These are phyloP conservation scores for Phaethornis superciliosus DNA, from an alignment of 2,113 vertebrate genomes.

Conservation along the genomic window DNA sequence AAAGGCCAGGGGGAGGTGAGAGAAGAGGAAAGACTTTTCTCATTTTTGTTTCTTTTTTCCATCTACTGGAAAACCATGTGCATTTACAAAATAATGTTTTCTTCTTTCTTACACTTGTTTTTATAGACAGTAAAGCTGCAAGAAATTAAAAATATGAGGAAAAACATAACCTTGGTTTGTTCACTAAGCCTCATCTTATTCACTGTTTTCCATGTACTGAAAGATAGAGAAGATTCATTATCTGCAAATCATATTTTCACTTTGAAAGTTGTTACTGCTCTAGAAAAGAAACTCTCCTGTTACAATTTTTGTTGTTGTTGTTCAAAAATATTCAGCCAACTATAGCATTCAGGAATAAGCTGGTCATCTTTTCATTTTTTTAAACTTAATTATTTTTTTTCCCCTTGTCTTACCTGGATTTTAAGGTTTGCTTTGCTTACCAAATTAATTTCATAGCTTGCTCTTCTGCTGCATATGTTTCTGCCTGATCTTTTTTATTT, in stretches of 20 bases:
- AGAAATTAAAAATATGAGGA: neutral
- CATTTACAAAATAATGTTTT: neutral
- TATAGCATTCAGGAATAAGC: neutral
- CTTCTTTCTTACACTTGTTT: neutral
- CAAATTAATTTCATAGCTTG: slow-evolving; percentile 2
- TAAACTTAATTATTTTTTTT: neutral
- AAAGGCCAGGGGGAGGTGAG: neutral
- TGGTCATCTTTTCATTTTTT: neutral
- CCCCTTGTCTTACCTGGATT: neutral
- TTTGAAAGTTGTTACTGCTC: neutral
- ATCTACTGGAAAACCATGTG: neutral
- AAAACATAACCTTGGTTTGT: neutral
- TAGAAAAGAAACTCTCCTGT: neutral
- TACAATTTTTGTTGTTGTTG: neutral
- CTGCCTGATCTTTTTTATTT: neutral
- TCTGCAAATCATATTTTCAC: neutral
- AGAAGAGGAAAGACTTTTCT: neutral
- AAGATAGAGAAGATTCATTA: neutral
- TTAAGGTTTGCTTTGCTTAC: slow-evolving; percentile 7
- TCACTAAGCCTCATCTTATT: neutral
- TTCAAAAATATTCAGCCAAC: neutral
- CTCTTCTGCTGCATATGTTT: neutral
- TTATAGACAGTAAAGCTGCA: neutral
- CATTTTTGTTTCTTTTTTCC: neutral
- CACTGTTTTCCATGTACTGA: neutral